phyloP scores from a whole-genome alignment of 2,888 invertebrate species.

The Drosophila ustulata region DNA sequence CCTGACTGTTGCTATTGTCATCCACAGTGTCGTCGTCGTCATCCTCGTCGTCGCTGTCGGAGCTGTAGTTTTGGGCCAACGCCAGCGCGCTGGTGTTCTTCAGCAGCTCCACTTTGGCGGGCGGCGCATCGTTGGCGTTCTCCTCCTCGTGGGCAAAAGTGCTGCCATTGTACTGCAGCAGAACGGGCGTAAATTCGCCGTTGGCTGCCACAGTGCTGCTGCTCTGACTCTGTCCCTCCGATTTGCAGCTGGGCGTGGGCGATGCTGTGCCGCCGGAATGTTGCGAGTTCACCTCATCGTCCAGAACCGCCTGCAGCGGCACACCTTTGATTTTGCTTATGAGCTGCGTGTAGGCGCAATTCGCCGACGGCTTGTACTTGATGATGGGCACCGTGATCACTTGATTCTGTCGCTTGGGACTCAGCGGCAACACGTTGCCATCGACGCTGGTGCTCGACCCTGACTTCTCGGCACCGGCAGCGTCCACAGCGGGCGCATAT shows the following conservation, averaged over 20 bases:
- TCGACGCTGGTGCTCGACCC: slow-evolving; percentile 37
- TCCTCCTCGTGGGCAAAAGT: slow-evolving; percentile 71
- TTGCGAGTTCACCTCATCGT: slow-evolving; percentile 71
- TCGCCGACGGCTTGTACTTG: slow-evolving; percentile 92
- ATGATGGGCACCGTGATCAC: slow-evolving; percentile 87
- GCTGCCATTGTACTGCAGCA: slow-evolving; percentile 82
- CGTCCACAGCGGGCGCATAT: slow-evolving; percentile 85
- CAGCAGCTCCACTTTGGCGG: slow-evolving; percentile 78
- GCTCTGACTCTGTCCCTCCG: slow-evolving; percentile 58
- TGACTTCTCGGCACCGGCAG: slow-evolving; percentile 24
- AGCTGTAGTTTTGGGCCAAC: slow-evolving; percentile 87
- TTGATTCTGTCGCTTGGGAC: slow-evolving; percentile 53
- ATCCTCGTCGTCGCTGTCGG: slow-evolving; percentile 85
- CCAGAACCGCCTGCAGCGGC: slow-evolving; percentile 81
- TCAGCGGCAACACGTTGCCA: slow-evolving; percentile 17
- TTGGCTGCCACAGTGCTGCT: slow-evolving; percentile 32
- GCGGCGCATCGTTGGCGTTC: slow-evolving; percentile 47
- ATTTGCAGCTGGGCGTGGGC: slow-evolving; percentile 61
- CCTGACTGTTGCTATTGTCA: slow-evolving; percentile 69
- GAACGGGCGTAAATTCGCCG: slow-evolving; percentile 78
- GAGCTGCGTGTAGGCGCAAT: slow-evolving; percentile 95
- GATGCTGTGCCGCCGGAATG: slow-evolving; percentile 68
- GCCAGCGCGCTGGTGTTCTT: slow-evolving; percentile 85
- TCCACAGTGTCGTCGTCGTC: slow-evolving; percentile 80
- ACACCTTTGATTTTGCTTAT: slow-evolving; percentile 94